These are phyloP conservation scores for Bugula neritina DNA, from an alignment of 2,888 invertebrate genomes.

Conservation along the genomic window DNA sequence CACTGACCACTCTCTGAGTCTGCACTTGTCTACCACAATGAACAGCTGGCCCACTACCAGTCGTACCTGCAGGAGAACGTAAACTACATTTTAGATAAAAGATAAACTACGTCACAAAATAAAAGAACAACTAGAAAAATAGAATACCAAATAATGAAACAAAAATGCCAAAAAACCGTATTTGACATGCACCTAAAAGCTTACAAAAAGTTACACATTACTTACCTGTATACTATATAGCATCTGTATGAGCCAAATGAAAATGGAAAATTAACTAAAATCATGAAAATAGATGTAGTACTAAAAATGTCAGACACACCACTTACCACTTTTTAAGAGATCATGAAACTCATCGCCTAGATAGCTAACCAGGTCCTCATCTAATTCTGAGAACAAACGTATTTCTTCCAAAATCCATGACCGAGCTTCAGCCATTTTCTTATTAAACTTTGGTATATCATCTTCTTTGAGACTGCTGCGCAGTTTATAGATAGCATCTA, in stretches of 20 bases:
- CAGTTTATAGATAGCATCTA: background rate
- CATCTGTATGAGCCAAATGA: too few species aligned
- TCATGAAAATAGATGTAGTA: too few species aligned
- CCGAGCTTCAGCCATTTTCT: background rate
- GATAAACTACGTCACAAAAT: too few species aligned
- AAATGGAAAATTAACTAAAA: too few species aligned
- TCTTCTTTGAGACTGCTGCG: background rate
- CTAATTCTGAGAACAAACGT: background rate
- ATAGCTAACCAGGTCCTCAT: background rate
- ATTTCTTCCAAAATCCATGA: background rate
- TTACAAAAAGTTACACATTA: too few species aligned
- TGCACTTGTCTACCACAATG: constrained; percentile 10
- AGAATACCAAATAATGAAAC: too few species aligned
- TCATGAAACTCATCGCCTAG: constrained; percentile 6
- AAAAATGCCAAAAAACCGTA: too few species aligned
- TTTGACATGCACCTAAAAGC: too few species aligned
- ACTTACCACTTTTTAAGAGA: constrained; percentile 13
- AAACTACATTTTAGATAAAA: background rate
- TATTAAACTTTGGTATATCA: constrained; percentile 3
- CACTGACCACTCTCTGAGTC: background rate
- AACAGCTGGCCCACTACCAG: background rate
- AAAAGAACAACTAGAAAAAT: too few species aligned
- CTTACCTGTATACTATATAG: too few species aligned
- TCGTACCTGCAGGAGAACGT: background rate
- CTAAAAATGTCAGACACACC: too few species aligned